A percentile compares a stretch with the other conserved stretches of the same genome.
Conservation (phyloP, 92 coral and sea anemone genomes). For the Heliopora coerulea region DNA sequence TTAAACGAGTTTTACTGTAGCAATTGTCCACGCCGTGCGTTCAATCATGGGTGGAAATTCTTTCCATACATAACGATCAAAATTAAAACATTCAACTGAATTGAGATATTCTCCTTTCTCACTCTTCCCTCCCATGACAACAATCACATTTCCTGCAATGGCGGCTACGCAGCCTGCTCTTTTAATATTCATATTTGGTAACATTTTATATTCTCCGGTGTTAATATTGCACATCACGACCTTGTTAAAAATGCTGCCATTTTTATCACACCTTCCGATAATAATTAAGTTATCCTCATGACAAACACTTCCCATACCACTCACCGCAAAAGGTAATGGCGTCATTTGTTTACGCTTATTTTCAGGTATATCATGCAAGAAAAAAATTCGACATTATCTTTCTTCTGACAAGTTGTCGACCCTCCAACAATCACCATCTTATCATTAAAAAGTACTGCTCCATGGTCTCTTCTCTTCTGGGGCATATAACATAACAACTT, state of each 20-base stretch:
- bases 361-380: background rate
- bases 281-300: background rate
- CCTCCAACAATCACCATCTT: conserved; percentile 18
- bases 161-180: conserved; percentile 83
- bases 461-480: conserved; percentile 1
- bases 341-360: background rate
- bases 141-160: conserved; percentile 52
- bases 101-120: conserved; percentile 69
- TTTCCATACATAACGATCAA: conserved; percentile 1
- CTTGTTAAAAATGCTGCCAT: conserved; percentile 5
- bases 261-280: conserved; percentile 1
- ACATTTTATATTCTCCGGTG: conserved; percentile 66
- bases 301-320: conserved; percentile 9
- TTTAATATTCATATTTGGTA: conserved; percentile 71
- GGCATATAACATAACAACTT: conserved; percentile 4
- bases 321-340: conserved; percentile 4
- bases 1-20: conserved; percentile 8
- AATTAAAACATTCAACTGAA: conserved; percentile 70
- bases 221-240: conserved; percentile 50
- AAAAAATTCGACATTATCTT: background rate
- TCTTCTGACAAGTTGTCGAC: background rate
- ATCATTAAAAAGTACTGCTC: conserved; percentile 4
- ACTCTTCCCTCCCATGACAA: conserved; percentile 83
- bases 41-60: conserved; percentile 18
- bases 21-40: background rate